These are phyloP conservation scores for Stichopus horrens DNA, from an alignment of 53 echinoderm and acorn worm species.

Conservation along the genomic window DNA sequence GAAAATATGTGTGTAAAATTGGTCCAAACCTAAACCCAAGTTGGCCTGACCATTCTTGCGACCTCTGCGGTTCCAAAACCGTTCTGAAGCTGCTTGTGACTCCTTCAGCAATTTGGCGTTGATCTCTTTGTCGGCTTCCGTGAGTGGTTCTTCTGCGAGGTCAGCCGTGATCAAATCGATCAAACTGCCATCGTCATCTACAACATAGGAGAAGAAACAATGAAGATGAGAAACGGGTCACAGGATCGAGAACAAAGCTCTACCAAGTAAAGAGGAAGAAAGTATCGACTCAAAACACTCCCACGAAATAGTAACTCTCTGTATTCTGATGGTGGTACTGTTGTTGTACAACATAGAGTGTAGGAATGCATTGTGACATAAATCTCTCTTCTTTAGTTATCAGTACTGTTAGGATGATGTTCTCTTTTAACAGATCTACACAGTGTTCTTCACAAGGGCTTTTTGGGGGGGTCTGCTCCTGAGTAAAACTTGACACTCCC, in stretches of 20 bases:
- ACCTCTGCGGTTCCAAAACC: constrained; percentile 80
- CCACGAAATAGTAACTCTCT: too few species aligned
- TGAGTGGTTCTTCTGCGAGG: constrained; percentile 66
- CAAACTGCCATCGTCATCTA: constrained; percentile 32
- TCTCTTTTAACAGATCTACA: too few species aligned
- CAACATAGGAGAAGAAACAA: not conserved
- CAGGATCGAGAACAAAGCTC: not conserved
- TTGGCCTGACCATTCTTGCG: constrained; percentile 41
- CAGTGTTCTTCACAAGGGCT: too few species aligned
- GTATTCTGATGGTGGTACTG: too few species aligned
- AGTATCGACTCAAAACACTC: not conserved
- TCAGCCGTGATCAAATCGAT: constrained; percentile 58
- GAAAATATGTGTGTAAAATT: not conserved
- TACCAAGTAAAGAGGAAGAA: not conserved
- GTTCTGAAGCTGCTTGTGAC: constrained; percentile 75
- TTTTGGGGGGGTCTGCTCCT: too few species aligned
- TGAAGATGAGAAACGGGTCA: not conserved
- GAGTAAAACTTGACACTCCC: too few species aligned
- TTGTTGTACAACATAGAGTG: not conserved
- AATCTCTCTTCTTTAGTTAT: too few species aligned
- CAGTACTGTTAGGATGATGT: too few species aligned
- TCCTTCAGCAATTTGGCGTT: constrained; percentile 74
- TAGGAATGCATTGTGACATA: not conserved
- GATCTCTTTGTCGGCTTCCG: constrained; percentile 70
- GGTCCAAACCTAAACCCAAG: not conserved